Base-by-base conservation (phyloP, 2,113 vertebrate genomes). In the Mirza zaza region DNA sequence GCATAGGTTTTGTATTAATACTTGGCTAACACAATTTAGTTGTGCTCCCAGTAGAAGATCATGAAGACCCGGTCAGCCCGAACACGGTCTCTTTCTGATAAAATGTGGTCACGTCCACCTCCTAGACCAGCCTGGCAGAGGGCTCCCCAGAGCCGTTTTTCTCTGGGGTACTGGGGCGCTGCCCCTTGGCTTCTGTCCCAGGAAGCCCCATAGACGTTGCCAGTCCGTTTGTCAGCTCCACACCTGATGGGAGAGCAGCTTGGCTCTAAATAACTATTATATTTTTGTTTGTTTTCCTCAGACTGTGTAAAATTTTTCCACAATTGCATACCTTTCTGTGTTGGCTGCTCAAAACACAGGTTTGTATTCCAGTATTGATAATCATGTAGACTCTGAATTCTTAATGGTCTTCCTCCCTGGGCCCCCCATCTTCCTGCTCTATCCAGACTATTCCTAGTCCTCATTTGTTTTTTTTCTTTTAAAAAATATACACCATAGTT, bases 151-250 rank as follows among this genome's bases (percentile, higher is more conserved):
- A 39, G 13, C 39, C 13, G 42, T 67, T 8, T 8, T 75, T 63
- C 20, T 39, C 32, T 27, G 18, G 7, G 17, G 25, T 32, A 13
- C 5, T 12, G 14, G 15, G 36, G 45, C 20, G 4, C 4, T 1
- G 7, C 2, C 9, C 0, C n/a, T 25, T 0, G 0, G 39, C 79
- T 82, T 6, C 27, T 55, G 55, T 48, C 11, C 0, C 45, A 14
- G 91, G 67, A 48, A 73, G 48, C 52, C 50, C 48, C 45, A 48
- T 6, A 82, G 79, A 76, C 23, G 10, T 21, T 6, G 42, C 81
- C 86, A 21, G 0, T 36, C 13, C 1, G 0, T 1, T 2, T 29
- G 6, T 50, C 4, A 1, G 77, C 83, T 36, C 34, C 70, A 20
- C 65, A 18, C 67, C 80, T 61, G 68, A 76, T 0, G 20, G 34